Evolutionary conservation across 2,797 vertebrate species (phyloP).

Genomic region (Acanthurus tractus): DNA sequence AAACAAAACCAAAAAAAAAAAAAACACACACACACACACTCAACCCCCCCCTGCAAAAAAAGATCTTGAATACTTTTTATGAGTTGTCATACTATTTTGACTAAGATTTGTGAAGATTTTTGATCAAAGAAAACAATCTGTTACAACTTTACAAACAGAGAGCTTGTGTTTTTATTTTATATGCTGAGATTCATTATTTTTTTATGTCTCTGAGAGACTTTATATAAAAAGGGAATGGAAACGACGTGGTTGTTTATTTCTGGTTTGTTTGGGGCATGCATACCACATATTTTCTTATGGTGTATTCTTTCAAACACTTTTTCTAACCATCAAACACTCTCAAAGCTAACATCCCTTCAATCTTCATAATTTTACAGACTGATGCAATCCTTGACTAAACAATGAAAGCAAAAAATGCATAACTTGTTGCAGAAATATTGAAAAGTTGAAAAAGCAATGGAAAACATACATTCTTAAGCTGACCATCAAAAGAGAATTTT

Average conservation of each 20-base stretch:
- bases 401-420: neutral
- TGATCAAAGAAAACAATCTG: constrained; percentile 28
- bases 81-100: constrained; percentile 20
- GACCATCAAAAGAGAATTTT: constrained; percentile 4
- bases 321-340: constrained; percentile 44
- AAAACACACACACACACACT: too few species aligned
- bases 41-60: too few species aligned
- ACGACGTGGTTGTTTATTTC: constrained; percentile 53
- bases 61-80: constrained; percentile 13
- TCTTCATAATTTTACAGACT: neutral
- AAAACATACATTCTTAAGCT: constrained; percentile 10
- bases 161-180: neutral
- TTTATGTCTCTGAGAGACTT: constrained; percentile 45
- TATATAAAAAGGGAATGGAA: constrained; percentile 60
- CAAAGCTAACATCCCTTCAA: constrained; percentile 31
- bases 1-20: neutral
- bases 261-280: constrained; percentile 60
- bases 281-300: constrained; percentile 40
- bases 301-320: constrained; percentile 53
- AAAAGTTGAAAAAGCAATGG: constrained; percentile 10
- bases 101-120: constrained; percentile 16
- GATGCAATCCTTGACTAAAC: constrained; percentile 25
- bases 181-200: constrained; percentile 25
- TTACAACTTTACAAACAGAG: constrained; percentile 34
- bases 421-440: constrained; percentile 18